phyloP scores from a whole-genome alignment of 2,113 vertebrate species.

The Phaethon lepturus region DNA sequence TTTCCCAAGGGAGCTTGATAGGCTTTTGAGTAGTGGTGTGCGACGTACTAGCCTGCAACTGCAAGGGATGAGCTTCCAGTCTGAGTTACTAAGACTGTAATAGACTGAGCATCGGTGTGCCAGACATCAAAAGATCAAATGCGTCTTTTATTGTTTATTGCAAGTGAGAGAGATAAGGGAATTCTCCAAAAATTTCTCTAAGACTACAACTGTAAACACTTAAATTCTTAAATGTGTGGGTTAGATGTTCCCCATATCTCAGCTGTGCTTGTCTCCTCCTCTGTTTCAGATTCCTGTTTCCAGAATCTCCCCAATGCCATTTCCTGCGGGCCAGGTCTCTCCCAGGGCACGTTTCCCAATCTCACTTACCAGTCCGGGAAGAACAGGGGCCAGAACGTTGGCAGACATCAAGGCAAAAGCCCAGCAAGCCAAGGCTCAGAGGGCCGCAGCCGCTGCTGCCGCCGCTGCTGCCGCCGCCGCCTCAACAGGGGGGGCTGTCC shows the following conservation, averaged over 20 bases:
- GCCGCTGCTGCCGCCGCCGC: constrained; percentile 71
- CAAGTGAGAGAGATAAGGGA: background rate
- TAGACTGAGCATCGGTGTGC: accelerated
- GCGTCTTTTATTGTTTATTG: accelerated
- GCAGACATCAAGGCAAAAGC: constrained; percentile 98
- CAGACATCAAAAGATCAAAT: accelerated
- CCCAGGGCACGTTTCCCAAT: constrained; percentile 83
- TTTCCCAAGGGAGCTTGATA: background rate
- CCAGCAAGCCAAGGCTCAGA: constrained; percentile 90
- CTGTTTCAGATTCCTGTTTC: constrained; percentile 89
- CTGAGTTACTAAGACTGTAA: accelerated
- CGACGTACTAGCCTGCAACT: accelerated
- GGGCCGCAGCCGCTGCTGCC: constrained; percentile 83
- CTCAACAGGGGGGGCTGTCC: constrained; percentile 76
- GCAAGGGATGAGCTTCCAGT: background rate
- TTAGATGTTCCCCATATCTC: accelerated
- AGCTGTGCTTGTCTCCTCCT: background rate
- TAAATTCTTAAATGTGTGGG: accelerated
- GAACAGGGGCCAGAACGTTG: constrained; percentile 92
- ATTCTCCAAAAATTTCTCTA: background rate
- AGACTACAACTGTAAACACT: accelerated
- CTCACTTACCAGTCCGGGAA: constrained; percentile 83
- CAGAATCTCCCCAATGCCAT: constrained; percentile 84
- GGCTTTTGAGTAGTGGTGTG: accelerated
- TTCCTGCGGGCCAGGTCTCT: constrained; percentile 86